Evolutionary conservation across 2,797 vertebrate species (phyloP).

Genomic region (Clangula hyemalis): DNA sequence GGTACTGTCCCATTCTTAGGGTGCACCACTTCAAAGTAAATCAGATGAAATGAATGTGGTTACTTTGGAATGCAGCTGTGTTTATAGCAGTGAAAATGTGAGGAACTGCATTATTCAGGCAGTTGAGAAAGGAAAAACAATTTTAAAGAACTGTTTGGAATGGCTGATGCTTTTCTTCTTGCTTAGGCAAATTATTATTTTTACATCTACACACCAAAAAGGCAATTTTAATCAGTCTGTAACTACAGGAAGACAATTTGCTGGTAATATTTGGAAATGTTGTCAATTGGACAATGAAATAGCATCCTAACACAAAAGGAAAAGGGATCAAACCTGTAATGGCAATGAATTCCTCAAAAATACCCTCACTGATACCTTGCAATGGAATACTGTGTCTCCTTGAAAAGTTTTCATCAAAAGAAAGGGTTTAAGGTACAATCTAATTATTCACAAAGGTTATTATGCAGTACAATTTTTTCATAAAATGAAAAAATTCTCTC

Average conservation of each 20-base stretch:
- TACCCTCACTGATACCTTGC: neutral
- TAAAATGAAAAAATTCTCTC: neutral
- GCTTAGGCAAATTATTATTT: neutral
- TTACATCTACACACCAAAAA: neutral
- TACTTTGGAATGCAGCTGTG: neutral
- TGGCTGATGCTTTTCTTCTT: neutral
- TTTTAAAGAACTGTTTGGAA: neutral
- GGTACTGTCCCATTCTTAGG: neutral
- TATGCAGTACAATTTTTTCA: neutral
- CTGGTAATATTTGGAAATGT: neutral
- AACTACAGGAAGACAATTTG: neutral
- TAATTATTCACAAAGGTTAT: neutral
- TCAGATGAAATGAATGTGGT: neutral
- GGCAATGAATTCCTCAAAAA: neutral
- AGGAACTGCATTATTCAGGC: neutral
- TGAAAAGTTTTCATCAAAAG: neutral
- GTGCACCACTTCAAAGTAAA: accelerated
- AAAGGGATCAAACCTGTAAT: neutral
- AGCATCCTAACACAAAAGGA: neutral
- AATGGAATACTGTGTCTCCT: neutral
- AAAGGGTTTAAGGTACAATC: neutral
- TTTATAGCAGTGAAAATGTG: neutral
- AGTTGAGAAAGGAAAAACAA: neutral
- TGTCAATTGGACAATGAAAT: neutral
- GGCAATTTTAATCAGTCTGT: neutral